Evolutionary conservation across 2,888 invertebrate genomes (phyloP).

Genomic region (Agonopterix alstromeriana): DNA sequence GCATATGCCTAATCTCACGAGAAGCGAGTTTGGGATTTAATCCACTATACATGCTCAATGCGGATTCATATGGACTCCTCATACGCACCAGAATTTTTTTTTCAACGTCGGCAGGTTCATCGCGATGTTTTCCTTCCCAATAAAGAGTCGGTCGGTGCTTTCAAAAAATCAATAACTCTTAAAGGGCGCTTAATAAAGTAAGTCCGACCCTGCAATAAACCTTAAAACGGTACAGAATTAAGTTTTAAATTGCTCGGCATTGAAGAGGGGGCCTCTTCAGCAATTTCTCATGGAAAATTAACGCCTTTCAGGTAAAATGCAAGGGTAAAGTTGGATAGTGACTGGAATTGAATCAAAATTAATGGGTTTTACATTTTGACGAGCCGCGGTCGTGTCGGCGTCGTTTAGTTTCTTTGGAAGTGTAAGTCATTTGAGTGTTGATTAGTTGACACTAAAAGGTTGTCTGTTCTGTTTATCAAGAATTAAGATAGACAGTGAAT

Average conservation of each 20-base stretch:
- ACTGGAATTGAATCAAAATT: constrained; percentile 40
- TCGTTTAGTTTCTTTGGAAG: background rate
- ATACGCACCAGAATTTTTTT: too few species aligned
- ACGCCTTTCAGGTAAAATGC: constrained; percentile 41
- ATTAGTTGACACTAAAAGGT: too few species aligned
- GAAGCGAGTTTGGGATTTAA: too few species aligned
- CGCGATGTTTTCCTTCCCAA: too few species aligned
- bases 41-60: too few species aligned
- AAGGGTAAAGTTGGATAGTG: constrained; percentile 28
- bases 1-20: too few species aligned
- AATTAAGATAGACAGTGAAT: too few species aligned
- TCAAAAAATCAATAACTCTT: background rate
- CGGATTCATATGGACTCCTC: too few species aligned
- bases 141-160: too few species aligned
- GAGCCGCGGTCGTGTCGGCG: background rate
- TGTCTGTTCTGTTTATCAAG: too few species aligned
- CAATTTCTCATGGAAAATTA: constrained; percentile 51
- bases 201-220: constrained; percentile 3
- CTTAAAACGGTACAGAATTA: constrained; percentile 19
- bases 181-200: background rate
- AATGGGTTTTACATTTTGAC: constrained; percentile 13
- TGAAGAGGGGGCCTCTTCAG: constrained; percentile 26
- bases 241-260: constrained; percentile 28
- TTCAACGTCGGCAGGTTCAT: too few species aligned
- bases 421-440: too few species aligned